These are phyloP conservation scores for Bagarius yarrelli DNA, from an alignment of 2,113 vertebrate genomes.

Conservation along the genomic window DNA sequence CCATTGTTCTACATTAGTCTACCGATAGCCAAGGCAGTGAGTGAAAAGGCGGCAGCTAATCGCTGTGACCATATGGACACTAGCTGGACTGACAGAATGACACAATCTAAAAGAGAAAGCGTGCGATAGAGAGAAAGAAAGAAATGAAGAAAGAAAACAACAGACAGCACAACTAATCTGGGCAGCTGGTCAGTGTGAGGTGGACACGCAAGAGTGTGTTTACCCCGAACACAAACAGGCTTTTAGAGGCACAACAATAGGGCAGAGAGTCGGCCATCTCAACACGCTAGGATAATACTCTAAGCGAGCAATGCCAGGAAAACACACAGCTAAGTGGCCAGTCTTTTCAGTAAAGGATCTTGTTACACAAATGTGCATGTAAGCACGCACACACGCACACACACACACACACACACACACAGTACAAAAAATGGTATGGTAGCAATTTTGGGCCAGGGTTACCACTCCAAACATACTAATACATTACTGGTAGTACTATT, in stretches of 20 bases:
- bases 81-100: slow-evolving; percentile 46
- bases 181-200: slow-evolving; percentile 55
- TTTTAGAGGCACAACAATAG: slow-evolving; percentile 52
- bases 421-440: too few relatives aligned
- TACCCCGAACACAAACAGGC: slow-evolving; percentile 47
- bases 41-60: slow-evolving; percentile 53
- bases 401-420: background rate
- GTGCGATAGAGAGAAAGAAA: slow-evolving; percentile 31
- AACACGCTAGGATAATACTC: slow-evolving; percentile 44
- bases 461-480: too few relatives aligned
- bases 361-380: slow-evolving; percentile 34
- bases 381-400: background rate
- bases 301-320: slow-evolving; percentile 36
- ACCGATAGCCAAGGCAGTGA: slow-evolving; percentile 43
- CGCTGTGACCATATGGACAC: slow-evolving; percentile 55
- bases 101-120: slow-evolving; percentile 43
- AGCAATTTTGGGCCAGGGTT: too few relatives aligned
- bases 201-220: slow-evolving; percentile 48
- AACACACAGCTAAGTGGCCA: slow-evolving; percentile 41
- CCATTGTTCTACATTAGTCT: slow-evolving; percentile 53
- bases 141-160: slow-evolving; percentile 46
- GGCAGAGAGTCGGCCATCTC: slow-evolving; percentile 39
- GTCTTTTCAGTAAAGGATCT: slow-evolving; percentile 36
- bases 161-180: slow-evolving; percentile 46
- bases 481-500: too few relatives aligned